These are phyloP conservation scores for Petrosia ficiformis DNA, from an alignment of 37 sponge, comb jelly and placozoan species.

Conservation along the genomic window DNA sequence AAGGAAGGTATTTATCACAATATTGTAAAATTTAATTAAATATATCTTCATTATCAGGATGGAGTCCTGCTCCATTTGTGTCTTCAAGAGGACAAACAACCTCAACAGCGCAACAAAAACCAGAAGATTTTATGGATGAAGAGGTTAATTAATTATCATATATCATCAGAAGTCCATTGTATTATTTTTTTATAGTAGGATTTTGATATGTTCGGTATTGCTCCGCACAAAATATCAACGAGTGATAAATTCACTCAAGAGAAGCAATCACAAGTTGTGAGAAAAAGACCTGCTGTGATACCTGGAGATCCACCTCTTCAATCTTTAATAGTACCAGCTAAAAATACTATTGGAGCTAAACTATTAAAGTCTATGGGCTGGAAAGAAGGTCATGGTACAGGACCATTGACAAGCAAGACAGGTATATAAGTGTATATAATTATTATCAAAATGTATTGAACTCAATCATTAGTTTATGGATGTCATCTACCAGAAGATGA, in stretches of 20 bases:
- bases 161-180: background rate
- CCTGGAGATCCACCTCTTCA: conserved; percentile 59
- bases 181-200: conserved; percentile 50
- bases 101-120: conserved; percentile 27
- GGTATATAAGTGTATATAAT: background rate
- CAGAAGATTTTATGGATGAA: conserved; percentile 97
- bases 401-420: conserved; percentile 41
- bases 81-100: conserved; percentile 68
- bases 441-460: background rate
- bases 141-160: conserved; percentile 57
- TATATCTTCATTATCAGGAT: conserved; percentile 47
- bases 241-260: conserved; percentile 41
- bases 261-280: background rate
- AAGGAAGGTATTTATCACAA: conserved; percentile 76
- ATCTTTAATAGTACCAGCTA: conserved; percentile 59
- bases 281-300: conserved; percentile 20
- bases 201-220: conserved; percentile 80
- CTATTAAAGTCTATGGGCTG: conserved; percentile 91
- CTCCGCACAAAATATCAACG: conserved; percentile 68
- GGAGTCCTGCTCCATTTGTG: conserved; percentile 78
- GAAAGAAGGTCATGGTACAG: conserved; percentile 91
- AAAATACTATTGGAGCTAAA: conserved; percentile 60
- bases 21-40: background rate
- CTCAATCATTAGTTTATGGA: conserved; percentile 62
- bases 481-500: conserved; percentile 34